Percentiles rank a stretch among this genome's conserved stretches.
phyloP scores from a whole-genome alignment of 2,797 vertebrate species.

The Scolopax bukidnonensis region DNA sequence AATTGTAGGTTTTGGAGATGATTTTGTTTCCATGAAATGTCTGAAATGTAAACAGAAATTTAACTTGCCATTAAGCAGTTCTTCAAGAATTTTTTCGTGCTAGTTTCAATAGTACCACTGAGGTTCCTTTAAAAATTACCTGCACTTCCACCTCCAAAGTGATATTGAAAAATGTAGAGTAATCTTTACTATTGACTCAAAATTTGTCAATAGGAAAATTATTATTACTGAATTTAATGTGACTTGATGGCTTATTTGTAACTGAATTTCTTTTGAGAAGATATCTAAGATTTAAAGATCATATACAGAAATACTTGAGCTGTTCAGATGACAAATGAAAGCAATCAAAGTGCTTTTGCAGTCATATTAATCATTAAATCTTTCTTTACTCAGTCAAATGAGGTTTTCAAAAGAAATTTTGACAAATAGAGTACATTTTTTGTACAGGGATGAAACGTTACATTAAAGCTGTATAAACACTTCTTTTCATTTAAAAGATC shows the following conservation, averaged over 20 bases:
- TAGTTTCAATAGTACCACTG: not conserved
- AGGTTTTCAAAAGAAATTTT: not conserved
- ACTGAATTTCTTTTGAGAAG: not conserved
- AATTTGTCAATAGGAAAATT: not conserved
- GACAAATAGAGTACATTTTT: not conserved
- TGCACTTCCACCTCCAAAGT: not conserved
- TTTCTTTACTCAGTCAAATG: not conserved
- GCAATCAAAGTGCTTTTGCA: not conserved
- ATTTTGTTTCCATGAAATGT: rapidly evolving
- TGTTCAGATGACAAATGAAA: not conserved
- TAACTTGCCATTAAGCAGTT: not conserved
- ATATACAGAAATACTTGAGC: not conserved
- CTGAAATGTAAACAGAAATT: not conserved
- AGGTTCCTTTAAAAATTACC: not conserved
- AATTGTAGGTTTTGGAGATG: not conserved
- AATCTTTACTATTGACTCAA: not conserved
- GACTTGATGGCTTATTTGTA: not conserved
- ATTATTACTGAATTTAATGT: not conserved
- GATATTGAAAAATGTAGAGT: not conserved
- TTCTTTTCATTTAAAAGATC: not conserved
- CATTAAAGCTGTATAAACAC: not conserved
- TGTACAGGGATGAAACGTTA: not conserved
- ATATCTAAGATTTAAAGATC: not conserved
- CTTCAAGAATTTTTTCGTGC: not conserved
- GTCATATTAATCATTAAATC: not conserved